Conservation (phyloP, 2,888 invertebrate species). For the Disparrhopalites patrizii region DNA sequence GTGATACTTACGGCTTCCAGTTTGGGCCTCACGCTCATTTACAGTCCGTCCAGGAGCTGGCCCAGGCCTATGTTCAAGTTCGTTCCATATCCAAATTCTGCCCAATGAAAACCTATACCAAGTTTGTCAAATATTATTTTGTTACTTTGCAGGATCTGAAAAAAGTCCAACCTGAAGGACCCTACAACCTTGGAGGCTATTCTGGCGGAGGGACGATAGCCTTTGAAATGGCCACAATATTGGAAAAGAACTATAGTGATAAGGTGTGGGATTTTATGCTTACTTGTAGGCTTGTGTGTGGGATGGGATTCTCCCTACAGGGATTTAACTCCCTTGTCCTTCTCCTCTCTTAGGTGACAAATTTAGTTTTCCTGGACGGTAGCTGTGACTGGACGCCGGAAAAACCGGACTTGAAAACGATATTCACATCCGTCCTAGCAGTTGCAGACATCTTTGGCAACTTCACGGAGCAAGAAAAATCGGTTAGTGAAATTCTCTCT, state of each 20-base stretch:
- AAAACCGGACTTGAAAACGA: background rate
- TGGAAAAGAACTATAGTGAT: constrained; percentile 6
- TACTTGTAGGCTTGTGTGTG: too few relatives aligned
- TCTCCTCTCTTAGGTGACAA: background rate
- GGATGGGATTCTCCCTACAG: too few relatives aligned
- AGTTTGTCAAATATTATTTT: background rate
- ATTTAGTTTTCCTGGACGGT: constrained; percentile 18
- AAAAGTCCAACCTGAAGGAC: constrained; percentile 23
- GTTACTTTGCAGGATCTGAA: constrained; percentile 22
- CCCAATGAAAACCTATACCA: too few relatives aligned
- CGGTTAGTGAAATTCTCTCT: background rate
- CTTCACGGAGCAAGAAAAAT: background rate
- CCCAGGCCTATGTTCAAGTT: constrained; percentile 18
- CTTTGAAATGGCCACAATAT: constrained; percentile 18
- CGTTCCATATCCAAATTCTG: too few relatives aligned
- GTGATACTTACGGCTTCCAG: constrained; percentile 17
- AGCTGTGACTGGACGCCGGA: constrained; percentile 7
- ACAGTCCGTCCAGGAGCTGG: constrained; percentile 8
- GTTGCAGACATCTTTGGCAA: background rate
- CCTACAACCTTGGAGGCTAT: constrained; percentile 23
- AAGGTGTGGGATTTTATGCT: too few relatives aligned
- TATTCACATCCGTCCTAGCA: background rate
- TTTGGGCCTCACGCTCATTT: background rate
- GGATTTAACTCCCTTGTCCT: too few relatives aligned
- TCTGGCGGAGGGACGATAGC: constrained; percentile 15